phyloP scores from a whole-genome alignment of 2,113 vertebrate species.

The Prunella fulvescens region DNA sequence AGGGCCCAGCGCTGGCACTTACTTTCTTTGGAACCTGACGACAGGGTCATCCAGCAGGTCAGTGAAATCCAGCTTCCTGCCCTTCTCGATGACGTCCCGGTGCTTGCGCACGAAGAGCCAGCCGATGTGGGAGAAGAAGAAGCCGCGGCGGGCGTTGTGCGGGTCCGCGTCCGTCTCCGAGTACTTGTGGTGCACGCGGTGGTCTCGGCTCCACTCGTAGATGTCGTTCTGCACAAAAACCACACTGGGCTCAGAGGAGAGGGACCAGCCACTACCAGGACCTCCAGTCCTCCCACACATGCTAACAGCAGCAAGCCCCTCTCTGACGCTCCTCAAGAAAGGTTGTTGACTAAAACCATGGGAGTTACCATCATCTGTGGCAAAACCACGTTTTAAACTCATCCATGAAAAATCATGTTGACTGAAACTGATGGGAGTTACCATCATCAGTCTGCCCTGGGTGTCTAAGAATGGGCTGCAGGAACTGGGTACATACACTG shows the following conservation, averaged over 20 bases:
- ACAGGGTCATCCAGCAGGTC: conserved; percentile 76
- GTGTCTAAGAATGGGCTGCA: neutral
- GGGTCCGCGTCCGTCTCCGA: conserved; percentile 77
- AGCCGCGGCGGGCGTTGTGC: conserved; percentile 71
- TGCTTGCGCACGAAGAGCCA: conserved; percentile 80
- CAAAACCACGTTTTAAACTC: neutral
- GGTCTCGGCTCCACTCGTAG: conserved; percentile 76
- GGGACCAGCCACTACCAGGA: neutral
- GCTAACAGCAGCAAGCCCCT: neutral
- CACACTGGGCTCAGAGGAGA: neutral
- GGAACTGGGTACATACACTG: neutral
- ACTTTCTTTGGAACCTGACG: conserved; percentile 79
- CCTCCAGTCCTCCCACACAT: neutral
- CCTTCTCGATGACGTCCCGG: conserved; percentile 76
- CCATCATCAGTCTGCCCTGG: neutral
- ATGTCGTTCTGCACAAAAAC: conserved; percentile 72
- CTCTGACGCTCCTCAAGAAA: neutral
- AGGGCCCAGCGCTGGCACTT: neutral
- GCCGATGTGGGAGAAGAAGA: conserved; percentile 79
- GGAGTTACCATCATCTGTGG: neutral
- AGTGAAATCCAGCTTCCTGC: conserved; percentile 71
- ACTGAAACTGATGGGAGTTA: neutral
- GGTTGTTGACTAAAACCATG: neutral
- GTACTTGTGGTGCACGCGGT: conserved; percentile 80
- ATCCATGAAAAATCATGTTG: neutral